Base-by-base conservation (phyloP, 2,888 invertebrate species). In the Amblyjoppa proteus region DNA sequence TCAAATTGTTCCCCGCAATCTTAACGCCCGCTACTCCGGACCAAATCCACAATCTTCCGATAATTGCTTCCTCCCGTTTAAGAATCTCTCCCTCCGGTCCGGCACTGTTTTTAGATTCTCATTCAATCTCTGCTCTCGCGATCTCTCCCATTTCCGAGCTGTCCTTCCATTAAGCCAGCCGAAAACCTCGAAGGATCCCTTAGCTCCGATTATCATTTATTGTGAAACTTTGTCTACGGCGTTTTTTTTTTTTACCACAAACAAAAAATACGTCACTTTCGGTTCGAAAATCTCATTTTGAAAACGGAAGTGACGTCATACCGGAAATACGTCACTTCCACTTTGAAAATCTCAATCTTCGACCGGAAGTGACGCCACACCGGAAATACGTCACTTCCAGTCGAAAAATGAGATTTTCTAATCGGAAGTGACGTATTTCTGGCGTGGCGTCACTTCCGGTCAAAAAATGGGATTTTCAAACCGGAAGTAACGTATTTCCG, bases 1-100 rank as follows among this genome's bases (percentile, higher is more conserved):
- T 38, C 11, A 66, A 64, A 84, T 81, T 73, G 81, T 77, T 81
- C 49, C 49, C 49, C 58, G 13, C 56, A 56, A 81, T 81, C 81
- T 81, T 76, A 71, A 41, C 76, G 61, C 64, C 38, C 61, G 38
- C 74, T 74, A 28, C 49, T 81, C 58, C 58, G 73, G 34, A 28
- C 58, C 58, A 13, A 20, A 56, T 64, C 64, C 61, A 41, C 76
- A 71, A 71, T 73, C 53, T 77, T 84, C 68, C 76, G 76, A 81
- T 86, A 86, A 86, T 86, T 86, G 81, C 79, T 79, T 81, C 58
- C 45, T 66, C 61, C 79, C 53, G 56, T 76, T 71, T 58, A 61
- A 70, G 51, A 41, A 49, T 64, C 70, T 70, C 70, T 45, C 58
- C 58, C 25, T 28, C 58, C 58, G 58, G 58, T 28, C 58, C 25